A percentile compares a stretch with the other conserved stretches of the same genome.
These are phyloP conservation scores for Drosophila multiciliata DNA, from an alignment of 2,888 invertebrate species.

Conservation along the genomic window DNA sequence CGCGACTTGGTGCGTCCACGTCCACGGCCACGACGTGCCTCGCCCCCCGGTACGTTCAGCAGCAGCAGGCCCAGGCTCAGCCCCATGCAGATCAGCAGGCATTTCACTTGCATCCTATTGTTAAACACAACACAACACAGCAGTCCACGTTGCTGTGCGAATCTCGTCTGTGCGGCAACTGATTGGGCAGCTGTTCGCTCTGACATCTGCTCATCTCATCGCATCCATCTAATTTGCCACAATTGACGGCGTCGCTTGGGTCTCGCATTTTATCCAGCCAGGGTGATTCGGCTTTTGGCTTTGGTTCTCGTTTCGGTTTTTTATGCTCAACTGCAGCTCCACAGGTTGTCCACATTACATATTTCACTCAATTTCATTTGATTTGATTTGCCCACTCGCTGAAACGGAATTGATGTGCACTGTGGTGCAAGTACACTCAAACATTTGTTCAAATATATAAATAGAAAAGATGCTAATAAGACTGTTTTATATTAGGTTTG, in stretches of 20 bases:
- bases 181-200: slow-evolving; percentile 48
- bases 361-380: slow-evolving; percentile 72
- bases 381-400: slow-evolving; percentile 65
- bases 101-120: slow-evolving; percentile 80
- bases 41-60: slow-evolving; percentile 83
- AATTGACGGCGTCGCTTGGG: slow-evolving; percentile 61
- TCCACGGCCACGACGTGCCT: slow-evolving; percentile 89
- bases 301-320: slow-evolving; percentile 15
- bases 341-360: slow-evolving; percentile 47
- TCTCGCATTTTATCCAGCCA: slow-evolving; percentile 47
- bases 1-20: slow-evolving; percentile 91
- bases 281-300: slow-evolving; percentile 2
- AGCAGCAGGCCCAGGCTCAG: slow-evolving; percentile 84
- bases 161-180: slow-evolving; percentile 73
- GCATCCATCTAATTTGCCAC: slow-evolving; percentile 71
- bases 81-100: slow-evolving; percentile 74
- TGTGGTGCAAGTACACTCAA: slow-evolving; percentile 40
- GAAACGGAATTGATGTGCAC: slow-evolving; percentile 44
- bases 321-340: slow-evolving; percentile 41
- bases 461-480: no score
- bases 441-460: not conserved
- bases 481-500: not conserved
- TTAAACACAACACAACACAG: slow-evolving; percentile 9
- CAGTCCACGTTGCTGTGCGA: slow-evolving; percentile 62
- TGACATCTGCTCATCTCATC: slow-evolving; percentile 21